A percentile compares a stretch with the other conserved stretches of the same genome.
Evolutionary conservation across 92 coral and sea anemone species (phyloP).

Genomic region (Ricordea florida): DNA sequence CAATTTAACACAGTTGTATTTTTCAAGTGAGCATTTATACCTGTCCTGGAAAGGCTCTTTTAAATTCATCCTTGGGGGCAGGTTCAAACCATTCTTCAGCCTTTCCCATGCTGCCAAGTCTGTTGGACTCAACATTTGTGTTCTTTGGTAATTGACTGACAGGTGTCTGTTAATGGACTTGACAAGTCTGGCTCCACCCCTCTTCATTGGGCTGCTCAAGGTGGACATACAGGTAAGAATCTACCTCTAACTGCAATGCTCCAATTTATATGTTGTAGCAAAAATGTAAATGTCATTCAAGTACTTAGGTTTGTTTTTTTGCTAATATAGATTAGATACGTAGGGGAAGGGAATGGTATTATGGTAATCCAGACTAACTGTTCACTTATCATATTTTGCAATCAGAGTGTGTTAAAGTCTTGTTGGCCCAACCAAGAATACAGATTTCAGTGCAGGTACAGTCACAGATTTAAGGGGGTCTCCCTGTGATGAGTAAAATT

Average conservation of each 20-base stretch:
- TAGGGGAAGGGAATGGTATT: too few species aligned
- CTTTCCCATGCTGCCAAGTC: too few species aligned
- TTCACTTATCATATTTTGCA: not conserved
- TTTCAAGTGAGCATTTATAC: too few species aligned
- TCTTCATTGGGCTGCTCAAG: constrained; percentile 99
- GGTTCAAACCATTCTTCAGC: too few species aligned
- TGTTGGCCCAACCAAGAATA: constrained; percentile 83
- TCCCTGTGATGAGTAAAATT: too few species aligned
- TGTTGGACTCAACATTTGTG: too few species aligned
- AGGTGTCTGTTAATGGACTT: constrained; percentile 98
- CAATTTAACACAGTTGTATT: too few species aligned
- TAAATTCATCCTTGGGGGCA: too few species aligned
- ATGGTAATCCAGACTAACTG: too few species aligned
- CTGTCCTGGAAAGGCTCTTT: too few species aligned
- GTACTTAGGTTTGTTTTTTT: not conserved
- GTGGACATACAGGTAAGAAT: constrained; percentile 88
- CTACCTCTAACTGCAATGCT: not conserved
- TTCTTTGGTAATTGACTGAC: not conserved
- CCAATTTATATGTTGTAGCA: not conserved
- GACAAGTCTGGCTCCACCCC: constrained; percentile 99
- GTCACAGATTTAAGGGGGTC: too few species aligned
- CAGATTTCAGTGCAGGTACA: constrained; percentile 87
- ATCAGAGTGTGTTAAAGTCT: constrained; percentile 84
- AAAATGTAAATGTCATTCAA: not conserved
- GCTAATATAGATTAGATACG: not conserved